phyloP scores from a whole-genome alignment of 1,140 invertebrate genomes.

The Heliconius himera region DNA sequence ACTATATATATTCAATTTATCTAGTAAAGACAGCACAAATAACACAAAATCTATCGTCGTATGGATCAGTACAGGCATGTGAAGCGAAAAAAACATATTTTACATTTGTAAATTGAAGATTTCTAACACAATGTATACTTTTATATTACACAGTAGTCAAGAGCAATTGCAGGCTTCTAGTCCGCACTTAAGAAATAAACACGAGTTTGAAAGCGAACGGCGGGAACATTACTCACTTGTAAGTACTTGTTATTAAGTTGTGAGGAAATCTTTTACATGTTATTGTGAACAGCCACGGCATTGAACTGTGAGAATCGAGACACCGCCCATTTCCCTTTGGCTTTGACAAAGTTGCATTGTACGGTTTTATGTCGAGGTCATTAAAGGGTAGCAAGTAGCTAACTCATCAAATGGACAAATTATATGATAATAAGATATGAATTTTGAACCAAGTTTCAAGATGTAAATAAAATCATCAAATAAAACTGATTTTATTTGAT shows the following conservation, averaged over 20 bases:
- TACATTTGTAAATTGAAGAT: background rate
- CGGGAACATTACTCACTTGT: constrained; percentile 19
- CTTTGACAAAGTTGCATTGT: constrained; percentile 13
- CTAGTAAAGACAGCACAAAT: background rate
- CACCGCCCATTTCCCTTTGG: constrained; percentile 27
- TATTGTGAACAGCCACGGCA: constrained; percentile 30
- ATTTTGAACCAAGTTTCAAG: no score
- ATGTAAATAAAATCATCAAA: background rate
- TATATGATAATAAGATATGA: background rate
- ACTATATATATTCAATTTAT: background rate
- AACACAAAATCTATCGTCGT: background rate
- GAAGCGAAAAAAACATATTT: background rate
- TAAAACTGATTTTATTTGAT: no score
- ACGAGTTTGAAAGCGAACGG: constrained; percentile 17
- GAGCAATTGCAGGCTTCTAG: constrained; percentile 29
- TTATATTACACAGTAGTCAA: constrained; percentile 26
- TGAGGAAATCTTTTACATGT: constrained; percentile 32
- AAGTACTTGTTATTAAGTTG: constrained; percentile 33
- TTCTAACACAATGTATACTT: constrained; percentile 15
- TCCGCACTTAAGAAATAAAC: constrained; percentile 29
- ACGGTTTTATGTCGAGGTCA: background rate
- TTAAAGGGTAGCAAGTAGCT: constrained; percentile 13
- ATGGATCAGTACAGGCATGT: background rate
- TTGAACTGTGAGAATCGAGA: constrained; percentile 37
- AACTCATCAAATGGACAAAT: background rate